These are phyloP conservation scores for Formica aserva DNA, from an alignment of 2,888 invertebrate genomes.

Conservation along the genomic window DNA sequence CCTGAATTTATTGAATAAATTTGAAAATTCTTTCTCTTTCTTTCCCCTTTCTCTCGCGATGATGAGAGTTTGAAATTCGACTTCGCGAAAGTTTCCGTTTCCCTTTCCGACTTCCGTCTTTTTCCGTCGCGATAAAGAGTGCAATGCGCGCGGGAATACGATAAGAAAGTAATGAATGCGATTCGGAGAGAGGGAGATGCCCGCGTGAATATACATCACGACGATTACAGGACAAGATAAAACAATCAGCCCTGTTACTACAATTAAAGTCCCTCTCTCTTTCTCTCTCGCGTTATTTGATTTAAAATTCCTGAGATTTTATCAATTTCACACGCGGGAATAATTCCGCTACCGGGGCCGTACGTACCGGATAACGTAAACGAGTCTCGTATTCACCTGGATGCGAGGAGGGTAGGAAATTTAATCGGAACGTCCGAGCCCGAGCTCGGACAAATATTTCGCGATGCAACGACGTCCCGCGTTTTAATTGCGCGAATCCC, in stretches of 20 bases:
- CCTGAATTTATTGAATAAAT: slow-evolving; percentile 51
- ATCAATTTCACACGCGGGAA: slow-evolving; percentile 52
- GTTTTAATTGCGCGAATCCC: slow-evolving; percentile 18
- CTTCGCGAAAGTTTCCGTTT: slow-evolving; percentile 24
- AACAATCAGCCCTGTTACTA: slow-evolving; percentile 44
- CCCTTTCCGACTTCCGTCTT: slow-evolving; percentile 7
- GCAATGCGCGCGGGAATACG: slow-evolving; percentile 3
- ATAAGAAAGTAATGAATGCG: slow-evolving; percentile 52
- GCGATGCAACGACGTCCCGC: slow-evolving; percentile 41
- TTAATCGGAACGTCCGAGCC: slow-evolving; percentile 38
- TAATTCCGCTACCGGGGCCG: slow-evolving; percentile 31
- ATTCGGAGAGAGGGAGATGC: background rate
- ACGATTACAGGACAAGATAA: slow-evolving; percentile 44
- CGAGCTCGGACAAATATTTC: slow-evolving; percentile 38
- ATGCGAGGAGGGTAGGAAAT: slow-evolving; percentile 22
- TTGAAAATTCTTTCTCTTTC: slow-evolving; percentile 11
- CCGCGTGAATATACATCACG: background rate
- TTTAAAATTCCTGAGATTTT: slow-evolving; percentile 52
- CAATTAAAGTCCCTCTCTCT: slow-evolving; percentile 40
- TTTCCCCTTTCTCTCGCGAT: background rate
- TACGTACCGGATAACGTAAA: slow-evolving; percentile 9
- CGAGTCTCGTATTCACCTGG: slow-evolving; percentile 37
- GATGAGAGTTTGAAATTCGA: slow-evolving; percentile 54
- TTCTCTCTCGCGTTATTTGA: slow-evolving; percentile 40
- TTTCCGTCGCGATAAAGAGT: slow-evolving; percentile 24